Evolutionary conservation across 2,888 invertebrate genomes (phyloP).

Genomic region (Eristalinus sepulchralis): DNA sequence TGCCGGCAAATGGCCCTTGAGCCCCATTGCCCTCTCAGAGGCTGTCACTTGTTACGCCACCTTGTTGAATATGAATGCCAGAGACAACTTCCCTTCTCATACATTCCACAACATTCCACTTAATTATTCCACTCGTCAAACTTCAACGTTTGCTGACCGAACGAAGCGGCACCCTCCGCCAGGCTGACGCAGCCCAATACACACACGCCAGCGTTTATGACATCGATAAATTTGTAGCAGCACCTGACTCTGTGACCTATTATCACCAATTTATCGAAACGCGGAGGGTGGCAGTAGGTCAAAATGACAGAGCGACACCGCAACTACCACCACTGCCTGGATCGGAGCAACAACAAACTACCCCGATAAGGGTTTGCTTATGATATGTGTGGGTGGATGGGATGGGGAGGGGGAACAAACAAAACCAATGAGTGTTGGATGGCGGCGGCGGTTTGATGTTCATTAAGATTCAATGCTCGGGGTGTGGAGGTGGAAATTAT

Average conservation of each 20-base stretch:
- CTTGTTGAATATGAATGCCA: not conserved
- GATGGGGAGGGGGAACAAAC: not conserved
- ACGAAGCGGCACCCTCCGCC: not conserved
- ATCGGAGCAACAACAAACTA: conserved; percentile 22
- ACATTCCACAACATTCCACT: not conserved
- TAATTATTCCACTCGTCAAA: conserved; percentile 2
- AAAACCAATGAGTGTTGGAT: not conserved
- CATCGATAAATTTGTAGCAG: conserved; percentile 54
- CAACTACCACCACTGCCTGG: not conserved
- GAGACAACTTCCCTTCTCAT: not conserved
- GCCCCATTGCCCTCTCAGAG: not conserved
- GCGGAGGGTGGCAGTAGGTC: conserved; percentile 7
- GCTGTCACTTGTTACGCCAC: not conserved
- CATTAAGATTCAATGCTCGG: conserved; percentile 47
- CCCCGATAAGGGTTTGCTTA: conserved; percentile 14
- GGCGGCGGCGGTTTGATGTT: conserved; percentile 25
- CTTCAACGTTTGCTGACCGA: not conserved
- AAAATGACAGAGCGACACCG: conserved; percentile 16
- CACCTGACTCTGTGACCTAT: conserved; percentile 63
- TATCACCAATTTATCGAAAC: conserved; percentile 59
- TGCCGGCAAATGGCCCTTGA: not conserved
- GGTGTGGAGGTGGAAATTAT: conserved; percentile 22
- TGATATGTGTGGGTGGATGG: not conserved
- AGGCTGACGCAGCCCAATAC: conserved; percentile 2
- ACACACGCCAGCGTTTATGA: conserved; percentile 51